Evolutionary conservation across 2,888 invertebrate genomes (phyloP).

Genomic region (Eumacrocentrus americanus): DNA sequence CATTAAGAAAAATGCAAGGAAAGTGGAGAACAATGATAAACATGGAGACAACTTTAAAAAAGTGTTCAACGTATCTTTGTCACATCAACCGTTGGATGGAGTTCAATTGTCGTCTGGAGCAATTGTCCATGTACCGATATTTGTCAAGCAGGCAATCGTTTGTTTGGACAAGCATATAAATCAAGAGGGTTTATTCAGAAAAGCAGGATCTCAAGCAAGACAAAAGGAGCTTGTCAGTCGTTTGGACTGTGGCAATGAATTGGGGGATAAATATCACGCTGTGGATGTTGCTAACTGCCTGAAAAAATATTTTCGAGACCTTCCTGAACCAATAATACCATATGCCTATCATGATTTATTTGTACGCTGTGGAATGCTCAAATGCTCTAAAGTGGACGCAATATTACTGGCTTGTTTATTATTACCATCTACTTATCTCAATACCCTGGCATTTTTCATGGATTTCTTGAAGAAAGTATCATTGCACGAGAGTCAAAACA

Average conservation of each 20-base stretch:
- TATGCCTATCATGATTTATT: conserved; percentile 76
- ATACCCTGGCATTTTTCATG: conserved; percentile 82
- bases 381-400: conserved; percentile 68
- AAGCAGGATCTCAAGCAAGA: conserved; percentile 82
- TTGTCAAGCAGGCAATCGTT: conserved; percentile 75
- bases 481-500: conserved; percentile 72
- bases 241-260: conserved; percentile 73
- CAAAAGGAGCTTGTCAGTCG: conserved; percentile 82
- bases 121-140: conserved; percentile 73
- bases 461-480: conserved; percentile 78
- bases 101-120: conserved; percentile 72
- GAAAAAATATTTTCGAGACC: conserved; percentile 82
- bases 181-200: conserved; percentile 86
- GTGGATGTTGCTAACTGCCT: conserved; percentile 86
- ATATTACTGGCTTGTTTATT: conserved; percentile 73
- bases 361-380: conserved; percentile 70
- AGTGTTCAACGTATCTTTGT: conserved; percentile 66
- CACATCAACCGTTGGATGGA: conserved; percentile 64
- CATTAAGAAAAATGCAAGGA: conserved; percentile 69
- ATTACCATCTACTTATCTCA: conserved; percentile 77
- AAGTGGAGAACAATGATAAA: conserved; percentile 39
- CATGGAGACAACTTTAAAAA: conserved; percentile 45
- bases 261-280: conserved; percentile 76
- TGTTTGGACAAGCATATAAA: conserved; percentile 72
- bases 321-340: conserved; percentile 86